These are phyloP conservation scores for Drepana falcataria DNA, from an alignment of 2,888 invertebrate species.

Conservation along the genomic window DNA sequence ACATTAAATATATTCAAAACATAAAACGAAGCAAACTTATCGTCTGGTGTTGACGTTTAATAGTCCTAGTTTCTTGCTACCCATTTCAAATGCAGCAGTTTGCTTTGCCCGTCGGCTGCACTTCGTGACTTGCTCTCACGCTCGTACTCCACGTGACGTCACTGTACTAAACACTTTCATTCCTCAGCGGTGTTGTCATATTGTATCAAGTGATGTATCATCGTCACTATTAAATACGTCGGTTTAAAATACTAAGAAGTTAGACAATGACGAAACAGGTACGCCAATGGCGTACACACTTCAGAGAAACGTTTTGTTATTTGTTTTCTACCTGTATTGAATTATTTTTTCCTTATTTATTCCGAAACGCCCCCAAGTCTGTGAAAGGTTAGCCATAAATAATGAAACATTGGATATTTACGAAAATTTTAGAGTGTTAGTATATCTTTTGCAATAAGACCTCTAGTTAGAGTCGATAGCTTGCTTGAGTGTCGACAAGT, in stretches of 20 bases:
- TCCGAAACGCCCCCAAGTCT: neutral
- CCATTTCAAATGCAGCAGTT: neutral
- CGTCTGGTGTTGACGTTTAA: neutral
- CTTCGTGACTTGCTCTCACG: neutral
- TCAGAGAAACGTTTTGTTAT: neutral
- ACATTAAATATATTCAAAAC: no score
- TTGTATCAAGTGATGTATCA: no score
- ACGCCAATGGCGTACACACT: neutral
- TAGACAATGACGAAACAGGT: neutral
- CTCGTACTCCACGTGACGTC: neutral
- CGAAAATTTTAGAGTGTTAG: neutral
- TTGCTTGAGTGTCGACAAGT: no score
- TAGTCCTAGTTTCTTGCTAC: neutral
- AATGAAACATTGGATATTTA: no score
- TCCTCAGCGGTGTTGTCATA: no score
- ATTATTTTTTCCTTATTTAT: neutral
- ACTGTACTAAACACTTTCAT: neutral
- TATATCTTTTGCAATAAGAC: slow-evolving; percentile 16
- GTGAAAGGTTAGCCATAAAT: neutral
- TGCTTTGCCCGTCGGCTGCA: neutral
- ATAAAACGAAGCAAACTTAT: neutral
- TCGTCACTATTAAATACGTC: no score
- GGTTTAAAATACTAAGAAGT: no score
- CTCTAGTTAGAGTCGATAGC: slow-evolving; percentile 6
- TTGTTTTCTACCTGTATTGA: neutral